Conservation (phyloP, 2,113 vertebrate species). For the Chionis minor region DNA sequence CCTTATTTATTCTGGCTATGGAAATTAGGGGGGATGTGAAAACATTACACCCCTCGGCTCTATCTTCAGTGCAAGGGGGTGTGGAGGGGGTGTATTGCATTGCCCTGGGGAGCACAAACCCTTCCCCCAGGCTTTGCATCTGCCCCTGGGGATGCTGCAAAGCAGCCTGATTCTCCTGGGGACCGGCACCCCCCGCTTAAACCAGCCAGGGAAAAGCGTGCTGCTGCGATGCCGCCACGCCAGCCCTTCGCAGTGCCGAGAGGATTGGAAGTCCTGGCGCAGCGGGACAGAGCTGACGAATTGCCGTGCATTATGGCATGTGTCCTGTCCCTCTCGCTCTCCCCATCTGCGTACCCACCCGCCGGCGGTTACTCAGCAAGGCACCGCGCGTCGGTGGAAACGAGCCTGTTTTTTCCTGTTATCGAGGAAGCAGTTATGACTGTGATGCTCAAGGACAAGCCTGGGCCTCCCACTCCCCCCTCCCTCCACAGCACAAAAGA, state of each 20-base stretch:
- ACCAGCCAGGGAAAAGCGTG: rapidly evolving
- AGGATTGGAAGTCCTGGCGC: neutral
- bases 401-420: neutral
- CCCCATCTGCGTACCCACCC: neutral
- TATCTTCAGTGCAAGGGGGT: too few relatives aligned
- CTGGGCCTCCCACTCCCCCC: neutral
- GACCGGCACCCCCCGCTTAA: neutral
- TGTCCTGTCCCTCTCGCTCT: neutral
- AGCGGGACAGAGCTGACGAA: neutral
- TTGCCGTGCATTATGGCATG: neutral
- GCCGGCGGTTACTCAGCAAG: neutral
- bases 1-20: neutral
- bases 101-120: neutral
- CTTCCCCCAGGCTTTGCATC: neutral
- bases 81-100: neutral
- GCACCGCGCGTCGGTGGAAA: neutral
- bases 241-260: rapidly evolving
- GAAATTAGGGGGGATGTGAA: neutral
- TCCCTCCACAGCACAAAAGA: neutral
- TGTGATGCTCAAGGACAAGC: slow-evolving; percentile 53
- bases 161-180: neutral
- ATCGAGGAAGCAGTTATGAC: neutral
- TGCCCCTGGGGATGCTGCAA: neutral
- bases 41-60: neutral
- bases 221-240: neutral